These are phyloP conservation scores for Drosophila oshimai DNA, from an alignment of 1,140 invertebrate genomes.

Conservation along the genomic window DNA sequence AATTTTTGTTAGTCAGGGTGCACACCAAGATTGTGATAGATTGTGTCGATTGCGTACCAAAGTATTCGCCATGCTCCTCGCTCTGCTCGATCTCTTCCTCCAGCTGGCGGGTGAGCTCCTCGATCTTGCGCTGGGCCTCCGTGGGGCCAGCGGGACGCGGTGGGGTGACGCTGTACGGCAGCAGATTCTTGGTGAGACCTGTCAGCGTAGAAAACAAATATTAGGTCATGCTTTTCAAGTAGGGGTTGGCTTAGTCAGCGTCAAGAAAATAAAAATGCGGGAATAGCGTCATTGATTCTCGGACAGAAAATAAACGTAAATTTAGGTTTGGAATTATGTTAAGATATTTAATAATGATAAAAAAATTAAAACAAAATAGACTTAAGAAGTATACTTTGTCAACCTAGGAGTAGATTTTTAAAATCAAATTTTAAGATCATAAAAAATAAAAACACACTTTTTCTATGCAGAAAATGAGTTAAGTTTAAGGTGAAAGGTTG, in stretches of 20 bases:
- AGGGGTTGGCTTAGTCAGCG: constrained; percentile 1
- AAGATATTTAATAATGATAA: no score
- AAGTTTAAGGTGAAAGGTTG: no score
- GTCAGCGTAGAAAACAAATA: not conserved
- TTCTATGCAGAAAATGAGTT: no score
- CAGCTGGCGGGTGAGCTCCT: constrained; percentile 93
- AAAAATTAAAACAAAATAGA: no score
- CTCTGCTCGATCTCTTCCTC: constrained; percentile 98
- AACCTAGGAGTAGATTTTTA: no score
- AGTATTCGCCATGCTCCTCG: constrained; percentile 97
- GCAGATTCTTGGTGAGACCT: constrained; percentile 86
- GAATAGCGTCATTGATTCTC: not conserved
- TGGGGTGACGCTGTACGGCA: constrained; percentile 94
- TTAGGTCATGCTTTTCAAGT: constrained; percentile 12
- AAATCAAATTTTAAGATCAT: no score
- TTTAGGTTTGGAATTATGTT: no score
- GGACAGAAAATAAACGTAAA: no score
- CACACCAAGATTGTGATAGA: no score
- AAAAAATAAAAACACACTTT: no score
- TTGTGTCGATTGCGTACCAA: constrained; percentile 87
- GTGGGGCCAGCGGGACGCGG: constrained; percentile 92
- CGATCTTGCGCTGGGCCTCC: constrained; percentile 95
- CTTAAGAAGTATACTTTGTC: no score
- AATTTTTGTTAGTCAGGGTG: no score
- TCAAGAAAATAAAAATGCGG: not conserved